phyloP scores from a whole-genome alignment of 2,888 invertebrate genomes.

The Cordilura impudica region DNA sequence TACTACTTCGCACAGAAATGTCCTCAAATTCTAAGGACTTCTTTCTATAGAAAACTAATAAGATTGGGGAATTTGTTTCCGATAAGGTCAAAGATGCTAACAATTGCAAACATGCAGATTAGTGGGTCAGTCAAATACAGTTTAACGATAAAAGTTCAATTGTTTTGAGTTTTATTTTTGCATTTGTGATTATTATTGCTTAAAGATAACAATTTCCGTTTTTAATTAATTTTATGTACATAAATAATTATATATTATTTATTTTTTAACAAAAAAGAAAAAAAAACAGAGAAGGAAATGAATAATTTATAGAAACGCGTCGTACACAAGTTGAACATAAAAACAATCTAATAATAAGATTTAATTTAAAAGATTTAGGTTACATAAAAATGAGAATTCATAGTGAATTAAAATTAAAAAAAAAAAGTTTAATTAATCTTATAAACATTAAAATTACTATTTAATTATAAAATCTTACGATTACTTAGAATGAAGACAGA shows the following conservation, averaged over 20 bases:
- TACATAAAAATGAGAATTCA: not conserved
- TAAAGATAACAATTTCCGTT: not conserved
- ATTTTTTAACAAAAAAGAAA: too few species aligned
- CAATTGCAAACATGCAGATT: too few species aligned
- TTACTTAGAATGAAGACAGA: not conserved
- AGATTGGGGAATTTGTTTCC: too few species aligned
- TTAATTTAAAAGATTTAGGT: conserved; percentile 10
- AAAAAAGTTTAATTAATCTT: not conserved
- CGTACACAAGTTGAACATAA: not conserved
- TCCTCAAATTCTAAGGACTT: too few species aligned
- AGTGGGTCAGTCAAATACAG: too few species aligned
- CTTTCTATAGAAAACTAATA: too few species aligned
- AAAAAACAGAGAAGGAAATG: conserved; percentile 38
- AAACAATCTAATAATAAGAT: conserved; percentile 4
- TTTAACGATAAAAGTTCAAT: not conserved
- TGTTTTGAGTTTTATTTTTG: not conserved
- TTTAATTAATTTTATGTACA: not conserved
- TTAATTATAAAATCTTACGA: not conserved
- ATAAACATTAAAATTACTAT: conserved; percentile 8
- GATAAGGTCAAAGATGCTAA: too few species aligned
- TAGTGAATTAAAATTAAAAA: not conserved
- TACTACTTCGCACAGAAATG: too few species aligned
- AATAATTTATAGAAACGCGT: conserved; percentile 27
- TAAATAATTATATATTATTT: not conserved
- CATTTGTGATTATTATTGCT: not conserved